These are phyloP conservation scores for Cerceris rybyensis DNA, from an alignment of 2,888 invertebrate genomes.

Conservation along the genomic window DNA sequence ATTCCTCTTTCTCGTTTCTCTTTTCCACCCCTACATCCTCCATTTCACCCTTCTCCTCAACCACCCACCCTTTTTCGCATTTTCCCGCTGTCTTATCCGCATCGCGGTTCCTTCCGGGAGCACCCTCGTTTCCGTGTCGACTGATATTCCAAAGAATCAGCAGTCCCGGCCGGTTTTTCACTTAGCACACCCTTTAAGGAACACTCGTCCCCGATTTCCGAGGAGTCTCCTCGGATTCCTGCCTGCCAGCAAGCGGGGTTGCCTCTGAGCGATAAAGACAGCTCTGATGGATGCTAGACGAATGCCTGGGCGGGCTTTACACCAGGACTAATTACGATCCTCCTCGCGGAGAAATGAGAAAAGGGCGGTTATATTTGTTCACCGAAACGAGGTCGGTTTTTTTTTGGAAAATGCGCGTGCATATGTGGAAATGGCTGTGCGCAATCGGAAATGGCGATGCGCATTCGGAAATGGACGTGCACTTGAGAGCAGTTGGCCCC, in stretches of 20 bases:
- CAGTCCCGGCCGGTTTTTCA: slow-evolving; percentile 13
- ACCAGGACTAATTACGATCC: slow-evolving; percentile 56
- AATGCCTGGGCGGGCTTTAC: slow-evolving; percentile 57
- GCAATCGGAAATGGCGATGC: too few relatives aligned
- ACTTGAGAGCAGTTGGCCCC: too few relatives aligned
- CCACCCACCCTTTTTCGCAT: background rate
- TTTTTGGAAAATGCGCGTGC: background rate
- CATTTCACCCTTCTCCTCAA: slow-evolving; percentile 22
- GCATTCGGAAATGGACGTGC: too few relatives aligned
- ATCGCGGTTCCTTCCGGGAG: background rate
- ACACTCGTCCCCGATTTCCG: slow-evolving; percentile 34
- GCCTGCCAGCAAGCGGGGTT: slow-evolving; percentile 36
- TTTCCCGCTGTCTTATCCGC: background rate
- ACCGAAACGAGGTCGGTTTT: background rate
- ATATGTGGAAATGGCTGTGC: too few relatives aligned
- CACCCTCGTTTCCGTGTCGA: background rate
- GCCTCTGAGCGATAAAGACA: slow-evolving; percentile 49
- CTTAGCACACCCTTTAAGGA: background rate
- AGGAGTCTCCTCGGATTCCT: slow-evolving; percentile 32
- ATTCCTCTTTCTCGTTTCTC: slow-evolving; percentile 3
- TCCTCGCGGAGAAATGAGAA: slow-evolving; percentile 37
- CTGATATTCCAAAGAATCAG: background rate
- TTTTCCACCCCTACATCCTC: background rate
- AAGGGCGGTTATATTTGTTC: slow-evolving; percentile 28
- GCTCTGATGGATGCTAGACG: slow-evolving; percentile 57